Evolutionary conservation across 1,140 invertebrate genomes (phyloP).

Genomic region (Heliconius congener): DNA sequence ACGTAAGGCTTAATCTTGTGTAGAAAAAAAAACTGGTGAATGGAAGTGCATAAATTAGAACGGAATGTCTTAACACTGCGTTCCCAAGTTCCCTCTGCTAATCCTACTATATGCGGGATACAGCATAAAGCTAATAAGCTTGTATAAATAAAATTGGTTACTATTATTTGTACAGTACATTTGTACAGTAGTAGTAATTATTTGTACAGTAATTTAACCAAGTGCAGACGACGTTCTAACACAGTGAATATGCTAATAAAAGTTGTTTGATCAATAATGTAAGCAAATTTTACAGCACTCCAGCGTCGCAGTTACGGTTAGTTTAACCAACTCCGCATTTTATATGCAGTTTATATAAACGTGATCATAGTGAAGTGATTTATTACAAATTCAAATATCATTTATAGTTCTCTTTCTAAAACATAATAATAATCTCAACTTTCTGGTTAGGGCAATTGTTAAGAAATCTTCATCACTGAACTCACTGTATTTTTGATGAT

Average conservation of each 20-base stretch:
- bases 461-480: too few species aligned
- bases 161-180: background rate
- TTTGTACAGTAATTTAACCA: background rate
- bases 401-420: too few species aligned
- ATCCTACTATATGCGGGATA: too few species aligned
- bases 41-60: too few species aligned
- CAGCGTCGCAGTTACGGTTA: conserved; percentile 5
- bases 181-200: background rate
- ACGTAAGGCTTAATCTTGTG: too few species aligned
- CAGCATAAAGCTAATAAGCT: too few species aligned
- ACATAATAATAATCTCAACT: too few species aligned
- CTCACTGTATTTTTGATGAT: too few species aligned
- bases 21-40: too few species aligned
- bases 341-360: conserved; percentile 1
- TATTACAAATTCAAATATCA: background rate
- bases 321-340: background rate
- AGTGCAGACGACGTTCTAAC: background rate
- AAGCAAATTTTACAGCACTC: conserved; percentile 12
- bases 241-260: background rate
- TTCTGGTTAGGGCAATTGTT: too few species aligned
- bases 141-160: background rate
- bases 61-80: too few species aligned
- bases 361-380: background rate
- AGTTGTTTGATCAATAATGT: conserved; percentile 1
- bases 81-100: too few species aligned